Evolutionary conservation across 2,113 vertebrate species (phyloP).

Genomic region (Alligator mississippiensis): DNA sequence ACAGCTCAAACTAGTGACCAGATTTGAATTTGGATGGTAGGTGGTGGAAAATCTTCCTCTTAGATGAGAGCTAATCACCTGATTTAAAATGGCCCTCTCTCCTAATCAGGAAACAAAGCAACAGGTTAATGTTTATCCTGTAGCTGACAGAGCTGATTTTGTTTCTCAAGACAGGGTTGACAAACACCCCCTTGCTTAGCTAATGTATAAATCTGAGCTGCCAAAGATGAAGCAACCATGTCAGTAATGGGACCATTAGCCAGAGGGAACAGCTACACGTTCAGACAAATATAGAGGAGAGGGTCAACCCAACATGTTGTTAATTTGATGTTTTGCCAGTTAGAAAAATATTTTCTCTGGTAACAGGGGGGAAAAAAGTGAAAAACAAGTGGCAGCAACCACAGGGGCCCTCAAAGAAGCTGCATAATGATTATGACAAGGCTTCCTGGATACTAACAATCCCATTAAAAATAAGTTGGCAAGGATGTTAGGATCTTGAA

Average conservation of each 20-base stretch:
- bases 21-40: background rate
- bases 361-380: background rate
- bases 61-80: background rate
- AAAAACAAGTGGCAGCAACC: slow-evolving; percentile 29
- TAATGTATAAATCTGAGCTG: slow-evolving; percentile 37
- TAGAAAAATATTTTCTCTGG: slow-evolving; percentile 30
- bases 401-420: slow-evolving; percentile 44
- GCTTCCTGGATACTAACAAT: slow-evolving; percentile 69
- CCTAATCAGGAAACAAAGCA: slow-evolving; percentile 24
- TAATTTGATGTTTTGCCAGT: slow-evolving; percentile 25
- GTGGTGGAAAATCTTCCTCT: background rate
- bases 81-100: slow-evolving; percentile 13
- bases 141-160: slow-evolving; percentile 36
- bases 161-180: slow-evolving; percentile 9
- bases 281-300: background rate
- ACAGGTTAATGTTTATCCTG: background rate
- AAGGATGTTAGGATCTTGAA: slow-evolving; percentile 59
- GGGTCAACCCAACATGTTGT: slow-evolving; percentile 43
- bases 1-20: slow-evolving; percentile 11
- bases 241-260: background rate
- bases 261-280: background rate
- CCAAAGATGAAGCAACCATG: background rate
- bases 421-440: slow-evolving; percentile 70
- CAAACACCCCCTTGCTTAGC: slow-evolving; percentile 18
- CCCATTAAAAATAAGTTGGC: slow-evolving; percentile 71